phyloP scores from a whole-genome alignment of 30 jellyfish, hydroid and myxozoan species.

The Aurelia coerulea region DNA sequence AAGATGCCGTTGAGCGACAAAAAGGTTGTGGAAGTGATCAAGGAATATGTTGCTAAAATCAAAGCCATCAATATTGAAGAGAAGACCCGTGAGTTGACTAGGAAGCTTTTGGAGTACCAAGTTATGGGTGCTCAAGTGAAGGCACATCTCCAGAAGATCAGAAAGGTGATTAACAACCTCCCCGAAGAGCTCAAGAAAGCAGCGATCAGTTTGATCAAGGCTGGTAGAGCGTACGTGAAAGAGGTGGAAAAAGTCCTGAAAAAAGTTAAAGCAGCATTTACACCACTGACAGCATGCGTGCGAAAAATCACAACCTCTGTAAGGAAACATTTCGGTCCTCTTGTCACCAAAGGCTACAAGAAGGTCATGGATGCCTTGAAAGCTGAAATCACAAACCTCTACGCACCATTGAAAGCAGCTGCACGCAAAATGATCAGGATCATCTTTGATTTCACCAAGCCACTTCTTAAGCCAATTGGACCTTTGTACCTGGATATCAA shows the following conservation, averaged over 20 bases:
- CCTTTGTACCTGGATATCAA: conserved; percentile 65
- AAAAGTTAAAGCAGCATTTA: conserved; percentile 26
- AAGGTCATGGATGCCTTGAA: conserved; percentile 11
- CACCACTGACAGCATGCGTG: conserved; percentile 74
- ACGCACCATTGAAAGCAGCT: conserved; percentile 31
- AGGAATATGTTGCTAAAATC: conserved; percentile 33
- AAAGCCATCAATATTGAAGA: conserved; percentile 43
- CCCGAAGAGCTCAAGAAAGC: conserved; percentile 71
- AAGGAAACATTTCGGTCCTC: conserved; percentile 85
- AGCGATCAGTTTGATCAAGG: conserved; percentile 19
- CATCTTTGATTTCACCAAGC: conserved; percentile 54
- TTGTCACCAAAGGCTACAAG: conserved; percentile 44
- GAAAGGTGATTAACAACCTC: conserved; percentile 36
- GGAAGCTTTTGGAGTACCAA: conserved; percentile 56
- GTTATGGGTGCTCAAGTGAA: conserved; percentile 62
- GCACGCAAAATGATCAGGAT: conserved; percentile 12
- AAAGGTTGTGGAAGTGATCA: conserved; percentile 58
- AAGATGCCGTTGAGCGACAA: conserved; percentile 83
- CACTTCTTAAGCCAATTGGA: conserved; percentile 69
- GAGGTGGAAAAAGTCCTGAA: conserved; percentile 6
- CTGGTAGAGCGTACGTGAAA: conserved; percentile 27
- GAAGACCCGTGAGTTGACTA: conserved; percentile 46
- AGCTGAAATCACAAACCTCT: conserved; percentile 26
- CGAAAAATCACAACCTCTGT: conserved; percentile 51
- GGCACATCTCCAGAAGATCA: conserved; percentile 46